phyloP scores from a whole-genome alignment of 2,113 vertebrate genomes.

The Ptyas mucosa region DNA sequence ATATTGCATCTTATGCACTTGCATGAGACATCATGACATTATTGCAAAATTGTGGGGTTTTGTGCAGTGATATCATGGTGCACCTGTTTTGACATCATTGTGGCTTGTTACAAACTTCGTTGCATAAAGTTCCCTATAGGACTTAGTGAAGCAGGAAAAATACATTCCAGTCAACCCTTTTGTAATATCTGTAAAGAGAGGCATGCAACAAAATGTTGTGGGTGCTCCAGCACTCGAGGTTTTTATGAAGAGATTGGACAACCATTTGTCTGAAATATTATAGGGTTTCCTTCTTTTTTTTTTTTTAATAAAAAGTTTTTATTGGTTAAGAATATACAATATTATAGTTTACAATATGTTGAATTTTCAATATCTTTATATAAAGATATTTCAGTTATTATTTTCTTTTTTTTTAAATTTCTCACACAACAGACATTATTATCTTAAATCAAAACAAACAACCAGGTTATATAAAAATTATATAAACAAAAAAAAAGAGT shows the following conservation, averaged over 20 bases:
- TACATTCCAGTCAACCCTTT: not conserved
- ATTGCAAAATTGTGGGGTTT: not conserved
- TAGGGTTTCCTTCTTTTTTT: not conserved
- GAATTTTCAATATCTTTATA: no score
- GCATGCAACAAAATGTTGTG: not conserved
- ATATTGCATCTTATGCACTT: not conserved
- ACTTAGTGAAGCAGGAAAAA: not conserved
- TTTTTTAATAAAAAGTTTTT: no score
- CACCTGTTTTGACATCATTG: not conserved
- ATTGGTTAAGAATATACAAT: no score
- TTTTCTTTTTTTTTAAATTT: no score
- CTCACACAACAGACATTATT: no score
- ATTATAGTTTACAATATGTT: no score
- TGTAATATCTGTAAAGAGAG: not conserved
- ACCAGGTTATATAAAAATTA: no score
- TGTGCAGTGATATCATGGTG: not conserved
- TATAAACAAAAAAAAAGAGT: no score
- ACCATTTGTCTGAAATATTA: not conserved
- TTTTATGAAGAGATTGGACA: not conserved
- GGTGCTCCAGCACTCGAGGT: not conserved
- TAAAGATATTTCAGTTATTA: no score
- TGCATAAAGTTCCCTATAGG: not conserved
- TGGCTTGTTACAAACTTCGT: not conserved
- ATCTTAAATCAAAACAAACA: no score
- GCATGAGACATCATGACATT: not conserved